Evolutionary conservation across 2,113 vertebrate species (phyloP).

Genomic region (Nothocercus nigrocapillus): DNA sequence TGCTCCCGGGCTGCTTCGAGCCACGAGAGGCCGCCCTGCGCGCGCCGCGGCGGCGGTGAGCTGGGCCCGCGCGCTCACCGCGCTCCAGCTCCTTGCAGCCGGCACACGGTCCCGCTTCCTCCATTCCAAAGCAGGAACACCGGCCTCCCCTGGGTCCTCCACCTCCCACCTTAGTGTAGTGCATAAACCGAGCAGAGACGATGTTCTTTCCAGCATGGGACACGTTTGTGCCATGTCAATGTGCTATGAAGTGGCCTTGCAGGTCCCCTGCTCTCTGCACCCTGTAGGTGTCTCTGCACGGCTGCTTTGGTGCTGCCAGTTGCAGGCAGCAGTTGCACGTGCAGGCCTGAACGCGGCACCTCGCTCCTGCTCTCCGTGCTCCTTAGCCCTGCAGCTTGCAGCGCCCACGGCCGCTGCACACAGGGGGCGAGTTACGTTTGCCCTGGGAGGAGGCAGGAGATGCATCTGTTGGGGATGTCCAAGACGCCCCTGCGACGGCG

Average conservation of each 20-base stretch:
- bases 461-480: fast-evolving
- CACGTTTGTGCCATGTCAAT: fast-evolving
- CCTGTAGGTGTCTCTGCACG: neutral
- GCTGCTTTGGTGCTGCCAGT: neutral
- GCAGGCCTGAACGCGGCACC: too few species aligned
- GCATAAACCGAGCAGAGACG: neutral
- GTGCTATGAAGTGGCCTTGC: neutral
- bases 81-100: neutral
- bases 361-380: neutral
- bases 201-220: neutral
- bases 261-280: fast-evolving
- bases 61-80: too few species aligned
- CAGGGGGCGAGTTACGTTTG: neutral
- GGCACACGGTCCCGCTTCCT: neutral
- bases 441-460: neutral
- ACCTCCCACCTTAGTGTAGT: fast-evolving
- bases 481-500: neutral
- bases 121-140: neutral
- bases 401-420: neutral
- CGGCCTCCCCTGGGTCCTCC: fast-evolving
- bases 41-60: neutral
- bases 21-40: neutral
- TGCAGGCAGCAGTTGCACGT: neutral
- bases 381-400: too few species aligned
- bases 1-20: too few species aligned